Percentiles rank a stretch among this genome's conserved stretches.
Evolutionary conservation across 2,797 vertebrate genomes (phyloP).

Genomic region (Megalops cyprinoides): DNA sequence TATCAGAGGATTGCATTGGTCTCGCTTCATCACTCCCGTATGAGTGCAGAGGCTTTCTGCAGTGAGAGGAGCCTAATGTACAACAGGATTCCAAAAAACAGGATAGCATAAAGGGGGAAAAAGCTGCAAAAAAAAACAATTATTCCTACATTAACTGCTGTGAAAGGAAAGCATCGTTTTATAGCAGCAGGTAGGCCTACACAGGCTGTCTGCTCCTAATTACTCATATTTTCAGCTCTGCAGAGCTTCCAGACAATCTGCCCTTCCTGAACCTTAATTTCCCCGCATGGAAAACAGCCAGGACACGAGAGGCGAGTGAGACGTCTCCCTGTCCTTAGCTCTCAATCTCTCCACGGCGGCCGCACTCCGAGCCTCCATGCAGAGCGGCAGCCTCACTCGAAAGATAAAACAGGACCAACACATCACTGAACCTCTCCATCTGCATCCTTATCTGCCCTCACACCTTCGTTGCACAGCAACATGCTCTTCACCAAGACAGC

Average conservation of each 20-base stretch:
- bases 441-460: constrained; percentile 20
- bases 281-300: background rate
- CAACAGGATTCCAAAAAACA: too few species aligned
- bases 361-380: background rate
- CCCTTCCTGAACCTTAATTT: background rate
- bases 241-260: background rate
- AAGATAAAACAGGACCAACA: constrained; percentile 18
- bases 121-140: too few species aligned
- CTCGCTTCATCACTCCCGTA: too few species aligned
- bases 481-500: background rate
- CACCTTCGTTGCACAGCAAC: constrained; percentile 21
- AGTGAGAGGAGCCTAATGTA: too few species aligned
- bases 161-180: background rate
- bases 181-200: background rate
- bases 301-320: background rate
- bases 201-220: background rate
- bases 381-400: background rate
- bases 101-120: too few species aligned
- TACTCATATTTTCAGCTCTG: background rate
- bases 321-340: background rate
- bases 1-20: too few species aligned
- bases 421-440: constrained; percentile 1
- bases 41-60: too few species aligned
- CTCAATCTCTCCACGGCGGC: background rate
- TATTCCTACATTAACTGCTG: background rate